Percentiles rank a stretch among this genome's conserved stretches.
phyloP scores from a whole-genome alignment of 1,140 invertebrate genomes.

The Nebria ingens region DNA sequence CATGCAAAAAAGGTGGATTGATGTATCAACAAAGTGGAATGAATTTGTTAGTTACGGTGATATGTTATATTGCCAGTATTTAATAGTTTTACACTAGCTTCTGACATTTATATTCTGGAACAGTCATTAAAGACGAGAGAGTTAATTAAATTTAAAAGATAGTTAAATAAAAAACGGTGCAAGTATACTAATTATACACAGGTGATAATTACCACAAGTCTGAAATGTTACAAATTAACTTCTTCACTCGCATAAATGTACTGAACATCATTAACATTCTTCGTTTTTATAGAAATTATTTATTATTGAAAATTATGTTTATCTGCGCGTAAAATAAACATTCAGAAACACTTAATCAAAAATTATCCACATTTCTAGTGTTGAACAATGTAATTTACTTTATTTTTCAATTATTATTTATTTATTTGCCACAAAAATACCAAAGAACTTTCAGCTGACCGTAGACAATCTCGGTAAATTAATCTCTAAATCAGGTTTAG shows the following conservation, averaged over 20 bases:
- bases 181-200: background rate
- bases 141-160: background rate
- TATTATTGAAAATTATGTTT: no score
- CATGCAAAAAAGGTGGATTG: no score
- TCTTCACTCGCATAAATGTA: background rate
- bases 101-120: background rate
- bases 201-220: background rate
- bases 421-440: no score
- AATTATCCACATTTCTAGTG: no score
- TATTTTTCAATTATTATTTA: no score
- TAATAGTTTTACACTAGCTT: background rate
- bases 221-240: background rate
- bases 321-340: no score
- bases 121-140: background rate
- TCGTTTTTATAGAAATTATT: background rate
- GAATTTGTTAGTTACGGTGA: background rate
- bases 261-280: background rate
- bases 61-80: background rate
- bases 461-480: no score
- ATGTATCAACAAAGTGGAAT: background rate
- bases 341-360: no score
- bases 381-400: no score
- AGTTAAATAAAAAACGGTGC: background rate
- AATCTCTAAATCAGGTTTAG: no score
- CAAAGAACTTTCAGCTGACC: no score